Evolutionary conservation across 2,797 vertebrate genomes (phyloP).

Genomic region (Melopsittacus undulatus): DNA sequence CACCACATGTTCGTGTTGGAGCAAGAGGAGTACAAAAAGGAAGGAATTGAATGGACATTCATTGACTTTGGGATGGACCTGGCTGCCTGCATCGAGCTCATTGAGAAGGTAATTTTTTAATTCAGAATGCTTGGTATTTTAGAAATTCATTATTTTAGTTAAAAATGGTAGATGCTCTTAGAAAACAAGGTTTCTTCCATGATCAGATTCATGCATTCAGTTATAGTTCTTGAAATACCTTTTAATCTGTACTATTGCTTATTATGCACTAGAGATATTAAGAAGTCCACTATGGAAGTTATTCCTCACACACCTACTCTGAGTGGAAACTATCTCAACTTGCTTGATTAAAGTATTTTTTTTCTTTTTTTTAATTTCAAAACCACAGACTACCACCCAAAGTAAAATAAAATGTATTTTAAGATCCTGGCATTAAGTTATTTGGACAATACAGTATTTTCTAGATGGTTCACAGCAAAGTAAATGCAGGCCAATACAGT

Average conservation of each 20-base stretch:
- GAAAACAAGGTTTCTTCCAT: background rate
- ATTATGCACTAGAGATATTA: background rate
- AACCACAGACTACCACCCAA: background rate
- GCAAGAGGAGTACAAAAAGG: too few relatives aligned
- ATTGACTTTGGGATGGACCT: constrained; percentile 68
- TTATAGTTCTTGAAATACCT: background rate
- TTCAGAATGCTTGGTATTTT: background rate
- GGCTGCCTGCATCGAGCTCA: background rate
- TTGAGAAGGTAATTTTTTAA: constrained; percentile 72
- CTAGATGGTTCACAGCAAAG: background rate
- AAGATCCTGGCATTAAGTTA: background rate
- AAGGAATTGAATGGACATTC: constrained; percentile 73
- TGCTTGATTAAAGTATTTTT: background rate
- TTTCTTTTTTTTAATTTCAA: background rate
- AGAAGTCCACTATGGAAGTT: background rate
- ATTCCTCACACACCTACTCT: background rate
- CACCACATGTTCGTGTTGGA: too few relatives aligned
- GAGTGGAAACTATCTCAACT: background rate
- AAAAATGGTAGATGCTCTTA: background rate
- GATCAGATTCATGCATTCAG: background rate
- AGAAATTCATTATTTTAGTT: background rate
- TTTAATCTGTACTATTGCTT: background rate
- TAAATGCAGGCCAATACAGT: background rate
- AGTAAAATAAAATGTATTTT: background rate
- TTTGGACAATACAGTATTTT: background rate